Base-by-base conservation (phyloP, 1,140 invertebrate genomes). In the Microplitis mediator region DNA sequence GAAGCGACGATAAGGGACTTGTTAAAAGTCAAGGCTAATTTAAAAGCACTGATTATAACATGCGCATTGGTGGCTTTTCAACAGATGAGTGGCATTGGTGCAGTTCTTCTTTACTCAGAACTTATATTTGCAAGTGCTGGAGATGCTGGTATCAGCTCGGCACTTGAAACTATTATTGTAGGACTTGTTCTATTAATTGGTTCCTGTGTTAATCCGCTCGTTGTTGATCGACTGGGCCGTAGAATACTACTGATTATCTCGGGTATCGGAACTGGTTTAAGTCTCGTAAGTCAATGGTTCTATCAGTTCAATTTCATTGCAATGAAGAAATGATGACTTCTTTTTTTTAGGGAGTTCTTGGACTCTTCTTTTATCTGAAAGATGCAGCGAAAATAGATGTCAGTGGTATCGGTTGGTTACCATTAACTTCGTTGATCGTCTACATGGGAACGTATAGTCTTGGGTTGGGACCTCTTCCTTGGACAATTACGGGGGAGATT, bases 401-500 rank as follows among this genome's bases (percentile, higher is more conserved):
- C 0, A 79, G 79, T 5, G 81, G 73, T 11, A 85, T 93, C 31
- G 77, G 85, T 1, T 92, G 91, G 89, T 76, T 94, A 6, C 93
- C 93, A 3, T 86, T 94, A 3, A 79, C 88, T 4, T 89, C 91
- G 0, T 81, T 94, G n/a, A 87, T 93, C 1, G 69, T 91, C 54
- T 94, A 91, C 85, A 92, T 93, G 31, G 85, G 91, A 23, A 88
- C 90, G 0, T 94, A 93, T 79, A 91, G 91, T 84, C 84, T 90
- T 2, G 94, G 93, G 4, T 92, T 95, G 77, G 95, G 95, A 0
- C 94, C 95, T 0, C 85, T 97, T 9, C 94, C 95, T 0, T 96
- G 95, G 94, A 91, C 94, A 0, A 90, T 97, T 35, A 92, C 95
- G 89, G 92, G 92, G 2, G 94, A 97, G 85, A 90, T 96, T 76